phyloP scores from a whole-genome alignment of 2,797 vertebrate genomes.

The Acipenser ruthenus region DNA sequence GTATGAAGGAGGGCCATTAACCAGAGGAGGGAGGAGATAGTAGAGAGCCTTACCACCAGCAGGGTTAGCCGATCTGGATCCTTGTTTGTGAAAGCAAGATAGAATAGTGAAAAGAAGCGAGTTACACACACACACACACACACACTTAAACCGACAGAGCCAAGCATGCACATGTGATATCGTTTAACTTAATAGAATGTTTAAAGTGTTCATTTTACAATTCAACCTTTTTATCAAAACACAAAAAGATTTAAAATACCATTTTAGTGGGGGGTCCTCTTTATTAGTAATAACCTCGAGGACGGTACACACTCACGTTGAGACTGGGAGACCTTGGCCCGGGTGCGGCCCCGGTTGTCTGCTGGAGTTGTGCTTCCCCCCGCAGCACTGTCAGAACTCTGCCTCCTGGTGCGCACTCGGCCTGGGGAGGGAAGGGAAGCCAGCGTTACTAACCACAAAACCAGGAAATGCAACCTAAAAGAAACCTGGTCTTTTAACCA shows the following conservation, averaged over 20 bases:
- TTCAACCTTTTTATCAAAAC: too few species aligned
- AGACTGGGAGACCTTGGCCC: slow-evolving; percentile 85
- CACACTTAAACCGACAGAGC: not conserved
- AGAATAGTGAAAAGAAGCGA: slow-evolving; percentile 42
- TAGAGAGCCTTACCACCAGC: slow-evolving; percentile 62
- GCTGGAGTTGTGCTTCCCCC: slow-evolving; percentile 51
- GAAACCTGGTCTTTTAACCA: too few species aligned
- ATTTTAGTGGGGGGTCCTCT: too few species aligned
- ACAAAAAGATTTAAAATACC: too few species aligned
- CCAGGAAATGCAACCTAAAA: too few species aligned
- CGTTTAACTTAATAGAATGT: not conserved
- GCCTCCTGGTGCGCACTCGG: slow-evolving; percentile 78
- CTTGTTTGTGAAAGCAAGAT: slow-evolving; percentile 62
- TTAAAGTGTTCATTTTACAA: not conserved
- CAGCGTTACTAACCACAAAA: too few species aligned
- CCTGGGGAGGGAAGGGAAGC: slow-evolving; percentile 47
- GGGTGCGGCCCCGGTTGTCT: slow-evolving; percentile 78
- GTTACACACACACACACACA: not conserved
- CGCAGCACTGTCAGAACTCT: slow-evolving; percentile 66
- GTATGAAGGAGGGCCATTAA: not conserved
- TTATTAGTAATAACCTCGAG: not conserved
- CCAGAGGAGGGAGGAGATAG: slow-evolving; percentile 2
- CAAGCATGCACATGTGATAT: not conserved
- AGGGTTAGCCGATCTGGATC: slow-evolving; percentile 76
- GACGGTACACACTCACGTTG: slow-evolving; percentile 64